Percentiles rank a stretch among this genome's conserved stretches.
Evolutionary conservation across 2,113 vertebrate species (phyloP).

Genomic region (Hystrix cristata): DNA sequence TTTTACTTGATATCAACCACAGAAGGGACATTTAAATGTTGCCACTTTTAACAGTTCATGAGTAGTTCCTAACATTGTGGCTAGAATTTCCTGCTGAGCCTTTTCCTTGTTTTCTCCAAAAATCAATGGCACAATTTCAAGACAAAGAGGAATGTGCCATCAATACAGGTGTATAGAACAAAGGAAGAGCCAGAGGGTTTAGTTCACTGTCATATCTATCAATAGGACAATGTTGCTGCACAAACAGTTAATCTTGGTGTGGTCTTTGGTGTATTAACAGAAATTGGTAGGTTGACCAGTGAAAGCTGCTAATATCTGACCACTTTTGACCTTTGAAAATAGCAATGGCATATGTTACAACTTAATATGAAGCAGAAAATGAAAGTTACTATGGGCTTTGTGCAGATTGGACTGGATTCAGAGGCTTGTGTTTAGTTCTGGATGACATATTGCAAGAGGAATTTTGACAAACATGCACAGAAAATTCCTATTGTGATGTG

Average conservation of each 20-base stretch:
- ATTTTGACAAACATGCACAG: constrained; percentile 30
- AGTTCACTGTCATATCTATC: background rate
- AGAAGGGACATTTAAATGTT: background rate
- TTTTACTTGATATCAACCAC: background rate
- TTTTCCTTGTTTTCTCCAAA: background rate
- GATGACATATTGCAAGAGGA: background rate
- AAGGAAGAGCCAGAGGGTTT: background rate
- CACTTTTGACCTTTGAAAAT: background rate
- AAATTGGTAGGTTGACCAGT: background rate
- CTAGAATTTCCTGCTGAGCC: background rate
- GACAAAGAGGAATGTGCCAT: background rate
- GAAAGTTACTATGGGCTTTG: background rate
- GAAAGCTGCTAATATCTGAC: background rate
- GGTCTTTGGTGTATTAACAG: background rate
- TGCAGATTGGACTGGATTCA: background rate
- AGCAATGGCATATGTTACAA: background rate
- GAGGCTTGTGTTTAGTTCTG: background rate
- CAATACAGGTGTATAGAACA: background rate
- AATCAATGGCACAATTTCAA: background rate
- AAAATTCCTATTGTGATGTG: constrained; percentile 10
- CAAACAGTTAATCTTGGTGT: background rate
- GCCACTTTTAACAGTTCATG: background rate
- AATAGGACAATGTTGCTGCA: background rate
- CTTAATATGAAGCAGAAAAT: background rate
- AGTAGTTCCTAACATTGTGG: background rate